Evolutionary conservation across 2,888 invertebrate species (phyloP).

Genomic region (Seira musarum): DNA sequence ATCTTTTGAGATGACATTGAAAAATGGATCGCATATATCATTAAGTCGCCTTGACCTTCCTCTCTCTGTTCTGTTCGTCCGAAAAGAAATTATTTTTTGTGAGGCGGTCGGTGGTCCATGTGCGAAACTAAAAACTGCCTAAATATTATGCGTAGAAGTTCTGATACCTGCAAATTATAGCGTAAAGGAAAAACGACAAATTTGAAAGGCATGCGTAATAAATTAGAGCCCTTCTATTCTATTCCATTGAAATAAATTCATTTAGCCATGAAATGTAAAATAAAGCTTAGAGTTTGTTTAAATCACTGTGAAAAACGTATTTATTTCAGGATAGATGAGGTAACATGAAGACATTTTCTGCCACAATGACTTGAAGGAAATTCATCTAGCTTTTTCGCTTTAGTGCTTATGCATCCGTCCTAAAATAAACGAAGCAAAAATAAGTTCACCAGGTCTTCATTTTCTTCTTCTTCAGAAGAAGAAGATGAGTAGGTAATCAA

Average conservation of each 20-base stretch:
- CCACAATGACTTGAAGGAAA: not conserved
- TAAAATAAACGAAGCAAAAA: not conserved
- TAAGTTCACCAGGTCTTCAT: not conserved
- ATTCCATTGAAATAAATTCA: not conserved
- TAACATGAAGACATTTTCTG: not conserved
- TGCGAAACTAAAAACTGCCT: no score
- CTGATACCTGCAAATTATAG: no score
- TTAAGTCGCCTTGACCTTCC: not conserved
- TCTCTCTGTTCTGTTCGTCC: no score
- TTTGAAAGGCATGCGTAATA: slow-evolving; percentile 45
- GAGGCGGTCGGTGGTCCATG: no score
- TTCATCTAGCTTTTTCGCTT: no score
- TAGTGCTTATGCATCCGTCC: no score
- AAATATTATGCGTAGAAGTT: not conserved
- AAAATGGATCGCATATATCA: not conserved
- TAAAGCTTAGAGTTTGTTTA: not conserved
- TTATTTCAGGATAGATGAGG: not conserved
- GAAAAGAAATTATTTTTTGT: no score
- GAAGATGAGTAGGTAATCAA: not conserved
- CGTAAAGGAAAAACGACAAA: no score
- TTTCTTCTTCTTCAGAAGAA: no score
- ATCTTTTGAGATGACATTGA: not conserved
- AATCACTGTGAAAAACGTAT: slow-evolving; percentile 8
- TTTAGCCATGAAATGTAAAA: slow-evolving; percentile 27
- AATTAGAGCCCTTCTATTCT: slow-evolving; percentile 21